Conservation (phyloP, 2,797 vertebrate species). For the Alcedo quadribrachys region DNA sequence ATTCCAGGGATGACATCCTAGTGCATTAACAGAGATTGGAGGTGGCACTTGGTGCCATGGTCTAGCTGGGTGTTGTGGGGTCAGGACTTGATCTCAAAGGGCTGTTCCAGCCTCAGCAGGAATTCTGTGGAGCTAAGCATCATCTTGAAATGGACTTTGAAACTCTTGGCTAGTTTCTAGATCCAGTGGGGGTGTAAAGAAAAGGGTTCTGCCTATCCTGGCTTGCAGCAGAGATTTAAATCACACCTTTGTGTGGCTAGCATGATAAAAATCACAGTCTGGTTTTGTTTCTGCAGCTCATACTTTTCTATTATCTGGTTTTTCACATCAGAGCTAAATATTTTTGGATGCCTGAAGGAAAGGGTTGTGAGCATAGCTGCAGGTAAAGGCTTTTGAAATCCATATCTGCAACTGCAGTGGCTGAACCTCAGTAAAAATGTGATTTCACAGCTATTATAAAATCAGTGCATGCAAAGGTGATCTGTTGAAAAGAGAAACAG, state of each 20-base stretch:
- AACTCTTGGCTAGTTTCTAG: neutral
- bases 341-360: neutral
- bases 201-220: neutral
- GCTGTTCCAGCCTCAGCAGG: too few species aligned
- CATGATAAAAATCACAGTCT: neutral
- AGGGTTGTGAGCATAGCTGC: neutral
- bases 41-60: too few species aligned
- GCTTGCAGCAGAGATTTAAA: neutral
- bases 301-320: neutral
- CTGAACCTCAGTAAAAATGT: neutral
- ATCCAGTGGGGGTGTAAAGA: neutral
- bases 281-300: neutral
- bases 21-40: neutral
- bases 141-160: slow-evolving; percentile 3
- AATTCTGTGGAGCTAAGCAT: neutral
- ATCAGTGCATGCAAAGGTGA: neutral
- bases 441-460: neutral
- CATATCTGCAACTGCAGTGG: neutral
- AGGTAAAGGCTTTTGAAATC: neutral
- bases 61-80: too few species aligned
- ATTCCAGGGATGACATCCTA: slow-evolving; percentile 3
- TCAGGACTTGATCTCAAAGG: too few species aligned
- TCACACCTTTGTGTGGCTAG: neutral
- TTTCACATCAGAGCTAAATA: neutral
- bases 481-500: neutral